Base-by-base conservation (phyloP, 2,797 vertebrate genomes). In the Myripristis jacobus region DNA sequence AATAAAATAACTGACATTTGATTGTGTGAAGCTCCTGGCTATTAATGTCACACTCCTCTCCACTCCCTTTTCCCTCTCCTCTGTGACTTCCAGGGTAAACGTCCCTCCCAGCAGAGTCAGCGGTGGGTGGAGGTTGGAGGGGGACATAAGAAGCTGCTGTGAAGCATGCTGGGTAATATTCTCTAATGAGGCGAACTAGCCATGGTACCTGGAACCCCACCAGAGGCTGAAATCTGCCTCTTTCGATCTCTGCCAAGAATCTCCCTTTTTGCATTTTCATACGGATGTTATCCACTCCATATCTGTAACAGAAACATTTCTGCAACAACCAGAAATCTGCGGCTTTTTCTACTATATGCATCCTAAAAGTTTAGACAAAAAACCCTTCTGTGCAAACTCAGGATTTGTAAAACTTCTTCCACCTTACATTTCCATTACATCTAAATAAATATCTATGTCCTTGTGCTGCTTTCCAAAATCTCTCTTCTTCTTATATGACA, bases 171-270 rank as follows among this genome's bases (percentile, higher is more conserved):
- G 84, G 88, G 81, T 90, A 88, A 90, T 88, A 88, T 88, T 87
- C 87, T 90, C 73, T 93, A 92, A 93, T 92, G 93, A 94, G 91
- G 80, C 79, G 69, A 84, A 76, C 82, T 68, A 73, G 84, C 77
- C 81, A 60, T 48, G 47, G 74, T 81, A 89, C 88, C 88, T 91
- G 87, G 81, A 91, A 83, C 75, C 68, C 55, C 24, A 83, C 83
- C 82, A 84, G 79, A 59, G 70, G 73, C 66, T 77, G 77, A 82
- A 85, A 88, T 77, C 47, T 81, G 75, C 74, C 65, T 79, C 55
- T 25, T 73, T 78, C 80, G 24, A 78, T 82, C 77, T 75, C 67
- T 83, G 83, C 73, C 78, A 84, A 70, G 16, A 81, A 73, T 80
- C 58, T 15, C 61, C 55, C 65, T 70, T 66, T 73, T 60, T 79